A percentile compares a stretch with the other conserved stretches of the same genome.
phyloP scores from a whole-genome alignment of 2,888 invertebrate genomes.

The Spatulosminthurus flaviceps region DNA sequence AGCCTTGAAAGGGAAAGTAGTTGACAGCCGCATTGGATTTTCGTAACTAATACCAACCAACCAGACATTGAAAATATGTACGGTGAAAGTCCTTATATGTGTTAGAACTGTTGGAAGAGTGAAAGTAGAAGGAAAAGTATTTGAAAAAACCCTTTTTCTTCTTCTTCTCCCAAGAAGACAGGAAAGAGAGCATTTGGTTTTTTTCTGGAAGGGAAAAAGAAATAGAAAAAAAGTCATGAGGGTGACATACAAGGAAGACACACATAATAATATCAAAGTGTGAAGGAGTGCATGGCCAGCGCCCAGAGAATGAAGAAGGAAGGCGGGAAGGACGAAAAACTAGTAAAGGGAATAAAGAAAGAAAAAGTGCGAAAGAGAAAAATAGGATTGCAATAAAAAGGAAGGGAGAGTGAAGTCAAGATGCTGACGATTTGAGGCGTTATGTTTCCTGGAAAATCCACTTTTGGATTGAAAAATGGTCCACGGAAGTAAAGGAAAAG shows the following conservation, averaged over 20 bases:
- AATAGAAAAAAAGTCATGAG: not conserved
- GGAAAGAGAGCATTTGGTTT: constrained; percentile 5
- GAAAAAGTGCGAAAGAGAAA: constrained; percentile 52
- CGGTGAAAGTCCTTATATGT: too few relatives aligned
- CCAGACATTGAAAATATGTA: too few relatives aligned
- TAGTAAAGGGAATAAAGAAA: constrained; percentile 42
- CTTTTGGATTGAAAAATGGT: constrained; percentile 59
- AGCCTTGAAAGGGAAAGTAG: too few relatives aligned
- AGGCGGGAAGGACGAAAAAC: not conserved
- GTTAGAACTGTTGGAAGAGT: too few relatives aligned
- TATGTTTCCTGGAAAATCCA: constrained; percentile 60
- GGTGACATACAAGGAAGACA: not conserved
- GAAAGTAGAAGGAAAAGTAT: too few relatives aligned
- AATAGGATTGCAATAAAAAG: constrained; percentile 51
- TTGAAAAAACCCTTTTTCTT: not conserved
- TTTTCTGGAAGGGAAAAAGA: not conserved
- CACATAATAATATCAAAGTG: constrained; percentile 20
- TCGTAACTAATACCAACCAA: too few relatives aligned
- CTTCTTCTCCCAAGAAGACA: not conserved
- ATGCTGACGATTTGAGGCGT: constrained; percentile 59
- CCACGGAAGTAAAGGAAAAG: constrained; percentile 46
- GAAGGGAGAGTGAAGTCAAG: constrained; percentile 55
- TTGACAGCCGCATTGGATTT: too few relatives aligned
- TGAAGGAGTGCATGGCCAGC: not conserved
- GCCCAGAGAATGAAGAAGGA: not conserved